Base-by-base conservation (phyloP, 1,140 invertebrate genomes). In the Drosophila kohkoa region DNA sequence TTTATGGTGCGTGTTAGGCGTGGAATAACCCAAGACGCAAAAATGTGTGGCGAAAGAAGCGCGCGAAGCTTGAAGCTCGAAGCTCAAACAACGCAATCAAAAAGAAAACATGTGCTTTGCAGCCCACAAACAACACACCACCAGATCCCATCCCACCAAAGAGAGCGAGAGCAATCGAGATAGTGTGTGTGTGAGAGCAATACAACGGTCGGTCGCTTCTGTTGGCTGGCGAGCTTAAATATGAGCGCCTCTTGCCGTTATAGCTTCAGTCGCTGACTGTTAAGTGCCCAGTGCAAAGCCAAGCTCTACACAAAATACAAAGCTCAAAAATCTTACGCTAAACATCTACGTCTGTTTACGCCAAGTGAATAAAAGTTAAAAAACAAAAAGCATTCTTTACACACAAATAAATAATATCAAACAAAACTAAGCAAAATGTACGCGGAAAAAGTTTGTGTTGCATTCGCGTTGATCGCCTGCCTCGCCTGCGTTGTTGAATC, bases 81-180 rank as follows among this genome's bases (percentile, higher is more conserved):
- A 20, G 25, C 20, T 25, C 66, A 69, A 69, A 75, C 66, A 71
- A 70, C 43, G 59, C 49, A 70, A 63, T 46, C 68, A 64, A 82
- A 79, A 82, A 68, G 72, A 86, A 87, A 83, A 77, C 83, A 88
- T 87, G 82, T 87, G 82, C 80, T 87, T 66, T 59, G 52, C 45
- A 16, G 7, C 8, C 8, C 7, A 38, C 35, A 8, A 7, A 38
- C 35, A 38, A 38, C 8, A 38, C 35, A 38, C 20, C 55, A 11
- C 25, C 58, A 52, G 30, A 38, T 28, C 10, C 57, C 32, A 15
- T 16, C n/a, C n/a, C 8, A 43, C 1, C 52, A 16, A n/a, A 20
- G 38, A 41, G 49, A 49, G 43, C n/a, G 38, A 15, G 38, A 7
- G 41, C 13, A 13, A 11, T 1, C 0, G 3, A 16, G 38, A 16